Percentiles rank a stretch among this genome's conserved stretches.
phyloP scores from a whole-genome alignment of 2,113 vertebrate genomes.

The Platysteira castanea region DNA sequence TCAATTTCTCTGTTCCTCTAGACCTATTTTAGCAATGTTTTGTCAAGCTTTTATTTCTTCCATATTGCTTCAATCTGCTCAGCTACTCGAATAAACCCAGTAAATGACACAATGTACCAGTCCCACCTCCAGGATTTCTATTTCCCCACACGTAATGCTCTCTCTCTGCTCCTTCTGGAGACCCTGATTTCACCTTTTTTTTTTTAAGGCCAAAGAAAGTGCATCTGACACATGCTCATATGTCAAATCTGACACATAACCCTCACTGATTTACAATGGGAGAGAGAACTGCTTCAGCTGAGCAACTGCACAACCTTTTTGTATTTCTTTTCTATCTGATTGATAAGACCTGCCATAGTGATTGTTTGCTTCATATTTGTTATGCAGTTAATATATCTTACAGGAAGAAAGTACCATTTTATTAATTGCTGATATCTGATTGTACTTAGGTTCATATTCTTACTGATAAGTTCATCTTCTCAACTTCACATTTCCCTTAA shows the following conservation, averaged over 20 bases:
- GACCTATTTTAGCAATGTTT: background rate
- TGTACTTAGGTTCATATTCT: background rate
- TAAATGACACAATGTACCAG: background rate
- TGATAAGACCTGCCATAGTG: background rate
- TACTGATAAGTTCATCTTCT: background rate
- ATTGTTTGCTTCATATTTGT: background rate
- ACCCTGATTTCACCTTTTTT: background rate
- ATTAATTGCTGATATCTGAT: background rate
- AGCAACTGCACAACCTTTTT: background rate
- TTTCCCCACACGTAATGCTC: background rate
- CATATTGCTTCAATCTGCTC: background rate
- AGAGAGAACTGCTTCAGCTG: background rate
- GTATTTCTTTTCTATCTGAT: background rate
- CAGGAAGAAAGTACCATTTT: background rate
- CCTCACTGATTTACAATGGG: background rate
- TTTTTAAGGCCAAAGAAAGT: background rate
- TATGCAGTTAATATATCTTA: background rate
- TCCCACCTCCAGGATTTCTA: background rate
- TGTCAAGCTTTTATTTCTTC: background rate
- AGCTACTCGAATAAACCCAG: background rate
- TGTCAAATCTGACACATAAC: background rate
- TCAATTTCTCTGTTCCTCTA: background rate
- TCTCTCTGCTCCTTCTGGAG: background rate
- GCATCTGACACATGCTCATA: background rate
- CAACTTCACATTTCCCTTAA: background rate